Evolutionary conservation across 2,113 vertebrate species (phyloP), one percentile per base, ranked within the genome.

Genomic region (Grus americana): DNA sequence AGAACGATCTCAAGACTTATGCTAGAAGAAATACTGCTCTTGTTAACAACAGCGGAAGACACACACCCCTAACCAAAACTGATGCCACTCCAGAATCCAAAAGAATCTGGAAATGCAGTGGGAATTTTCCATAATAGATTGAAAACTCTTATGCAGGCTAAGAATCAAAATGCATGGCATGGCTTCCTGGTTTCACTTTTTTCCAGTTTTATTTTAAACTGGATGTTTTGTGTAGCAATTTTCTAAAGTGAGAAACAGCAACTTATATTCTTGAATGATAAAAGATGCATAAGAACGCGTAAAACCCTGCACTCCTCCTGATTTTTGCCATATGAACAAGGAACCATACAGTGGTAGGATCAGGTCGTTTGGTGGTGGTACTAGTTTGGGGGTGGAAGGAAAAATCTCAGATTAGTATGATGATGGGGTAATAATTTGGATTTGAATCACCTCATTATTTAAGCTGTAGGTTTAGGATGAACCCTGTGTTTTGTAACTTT

Each of bases 41-140:
- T 38, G 6, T 63, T 46, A 88, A 40, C n/a, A 71, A 19, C n/a
- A 36, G 24, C 5, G 3, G 75, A 70, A 89, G 42, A 62, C 22
- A 57, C 0, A 44, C 0, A 13, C 7, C 4, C 3, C 18, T 13
- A 29, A 7, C n/a, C 49, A 68, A 76, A 88, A 46, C 1, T 27
- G 23, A 24, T 3, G 3, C n/a, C 75, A 21, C 70, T 9, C 29
- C 49, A 70, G 49, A 90, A 86, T 86, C n/a, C 10, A 47, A 40
- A 46, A 92, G 15, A 42, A 47, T 72, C 34, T 68, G 30, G 16
- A 93, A 85, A 90, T 86, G 61, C 49, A 61, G 12, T 63, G 46
- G 23, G 14, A 72, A 61, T 76, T 79, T 94, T 83, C 58, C 19
- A 6, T 46, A 65, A 24, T 10, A 65, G 15, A 29, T 67, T 82